Percentiles rank a stretch among this genome's conserved stretches.
phyloP scores from a whole-genome alignment of 2,888 invertebrate species.

The Acleris emargana region DNA sequence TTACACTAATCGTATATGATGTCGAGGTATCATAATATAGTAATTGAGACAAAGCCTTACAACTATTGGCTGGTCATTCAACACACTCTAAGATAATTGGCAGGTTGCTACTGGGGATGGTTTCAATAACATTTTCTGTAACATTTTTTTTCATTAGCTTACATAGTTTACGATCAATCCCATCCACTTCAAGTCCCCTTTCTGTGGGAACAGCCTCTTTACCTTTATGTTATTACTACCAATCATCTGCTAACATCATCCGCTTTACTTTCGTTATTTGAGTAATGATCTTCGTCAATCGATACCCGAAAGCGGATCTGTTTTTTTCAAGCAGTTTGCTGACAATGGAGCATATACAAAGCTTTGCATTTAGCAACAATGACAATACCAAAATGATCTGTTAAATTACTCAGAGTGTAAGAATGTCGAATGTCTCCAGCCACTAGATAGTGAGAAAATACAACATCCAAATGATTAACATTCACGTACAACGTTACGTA shows the following conservation, averaged over 20 bases:
- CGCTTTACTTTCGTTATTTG: no score
- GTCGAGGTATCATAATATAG: slow-evolving; percentile 52
- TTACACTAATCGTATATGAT: slow-evolving; percentile 69
- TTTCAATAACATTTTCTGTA: no score
- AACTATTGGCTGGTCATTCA: slow-evolving; percentile 62
- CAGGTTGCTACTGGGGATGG: no score
- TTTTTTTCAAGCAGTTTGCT: no score
- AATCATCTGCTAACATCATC: no score
- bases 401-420: slow-evolving; percentile 35
- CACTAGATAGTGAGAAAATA: slow-evolving; percentile 53
- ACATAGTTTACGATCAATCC: no score
- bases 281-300: no score
- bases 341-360: background rate
- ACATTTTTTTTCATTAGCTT: no score
- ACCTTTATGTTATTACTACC: no score
- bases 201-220: no score
- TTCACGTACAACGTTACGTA: slow-evolving; percentile 63
- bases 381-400: background rate
- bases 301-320: no score
- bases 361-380: background rate
- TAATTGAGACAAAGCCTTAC: slow-evolving; percentile 76
- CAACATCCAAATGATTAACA: slow-evolving; percentile 54
- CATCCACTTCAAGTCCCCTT: no score
- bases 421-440: slow-evolving; percentile 46
- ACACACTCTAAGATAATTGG: slow-evolving; percentile 37